Conservation (phyloP, 2,797 vertebrate species). For the Tenualosa ilisha region DNA sequence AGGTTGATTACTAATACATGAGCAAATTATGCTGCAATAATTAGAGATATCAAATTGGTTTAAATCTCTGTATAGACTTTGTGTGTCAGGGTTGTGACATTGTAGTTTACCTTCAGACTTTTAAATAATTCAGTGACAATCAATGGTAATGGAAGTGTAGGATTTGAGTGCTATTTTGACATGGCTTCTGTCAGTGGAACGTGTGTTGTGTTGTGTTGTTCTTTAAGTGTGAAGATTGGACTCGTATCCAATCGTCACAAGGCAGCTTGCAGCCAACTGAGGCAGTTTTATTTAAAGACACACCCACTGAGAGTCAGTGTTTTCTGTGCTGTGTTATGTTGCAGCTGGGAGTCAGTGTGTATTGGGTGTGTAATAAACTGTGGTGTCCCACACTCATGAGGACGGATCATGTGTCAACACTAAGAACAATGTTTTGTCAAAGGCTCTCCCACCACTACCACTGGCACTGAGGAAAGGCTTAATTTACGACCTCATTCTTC, state of each 20-base stretch:
- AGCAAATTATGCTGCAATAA: slow-evolving; percentile 24
- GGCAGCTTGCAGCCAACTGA: background rate
- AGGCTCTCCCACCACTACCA: slow-evolving; percentile 42
- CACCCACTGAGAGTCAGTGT: background rate
- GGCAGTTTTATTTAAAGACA: background rate
- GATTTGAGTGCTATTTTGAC: background rate
- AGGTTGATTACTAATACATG: slow-evolving; percentile 12
- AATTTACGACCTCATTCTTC: slow-evolving; percentile 80
- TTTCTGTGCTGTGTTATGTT: background rate
- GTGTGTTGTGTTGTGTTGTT: background rate
- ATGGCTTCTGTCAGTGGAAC: background rate
- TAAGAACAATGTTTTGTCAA: slow-evolving; percentile 69
- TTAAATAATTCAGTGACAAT: slow-evolving; percentile 22
- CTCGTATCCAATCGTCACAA: background rate
- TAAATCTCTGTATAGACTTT: background rate
- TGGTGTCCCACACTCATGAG: slow-evolving; percentile 58
- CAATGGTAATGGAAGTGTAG: background rate
- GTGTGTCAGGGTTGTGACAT: background rate
- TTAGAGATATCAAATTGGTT: slow-evolving; percentile 20
- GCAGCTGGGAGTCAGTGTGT: slow-evolving; percentile 24
- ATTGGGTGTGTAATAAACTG: slow-evolving; percentile 18
- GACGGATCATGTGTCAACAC: slow-evolving; percentile 67
- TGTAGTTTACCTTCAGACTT: slow-evolving; percentile 14
- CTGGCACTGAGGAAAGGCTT: slow-evolving; percentile 50
- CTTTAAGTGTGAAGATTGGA: slow-evolving; percentile 15